These are phyloP conservation scores for Porites rus DNA, from an alignment of 92 coral and sea anemone species.

Conservation along the genomic window DNA sequence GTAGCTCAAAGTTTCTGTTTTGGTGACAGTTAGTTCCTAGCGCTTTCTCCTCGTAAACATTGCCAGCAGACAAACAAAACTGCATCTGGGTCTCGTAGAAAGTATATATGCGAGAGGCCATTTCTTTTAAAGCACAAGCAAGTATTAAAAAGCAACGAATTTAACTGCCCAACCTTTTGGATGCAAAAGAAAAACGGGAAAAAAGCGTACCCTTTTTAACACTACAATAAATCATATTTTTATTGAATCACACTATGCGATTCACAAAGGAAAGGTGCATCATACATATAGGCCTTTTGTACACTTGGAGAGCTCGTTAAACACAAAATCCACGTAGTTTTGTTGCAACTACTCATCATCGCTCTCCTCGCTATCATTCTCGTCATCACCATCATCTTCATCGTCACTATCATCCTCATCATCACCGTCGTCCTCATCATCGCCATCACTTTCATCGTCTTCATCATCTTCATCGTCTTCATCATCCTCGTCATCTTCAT, in stretches of 20 bases:
- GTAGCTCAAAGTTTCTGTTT: too few species aligned
- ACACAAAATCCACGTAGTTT: neutral
- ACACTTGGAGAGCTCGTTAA: slow-evolving; percentile 13
- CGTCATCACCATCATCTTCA: slow-evolving; percentile 33
- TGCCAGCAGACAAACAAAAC: too few species aligned
- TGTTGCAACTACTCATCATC: slow-evolving; percentile 35
- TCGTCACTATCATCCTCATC: slow-evolving; percentile 47
- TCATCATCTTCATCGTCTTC: slow-evolving; percentile 40
- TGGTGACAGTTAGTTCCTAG: too few species aligned
- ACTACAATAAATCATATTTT: neutral
- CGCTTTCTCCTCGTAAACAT: too few species aligned
- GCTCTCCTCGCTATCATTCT: slow-evolving; percentile 16
- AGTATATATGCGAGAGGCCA: too few species aligned
- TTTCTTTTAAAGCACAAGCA: too few species aligned
- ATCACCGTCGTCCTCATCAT: slow-evolving; percentile 55
- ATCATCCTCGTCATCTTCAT: slow-evolving; percentile 40
- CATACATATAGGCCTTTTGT: slow-evolving; percentile 26
- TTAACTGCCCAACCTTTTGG: too few species aligned
- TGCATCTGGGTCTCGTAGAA: too few species aligned
- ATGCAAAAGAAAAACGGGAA: neutral
- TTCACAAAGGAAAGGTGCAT: slow-evolving; percentile 12
- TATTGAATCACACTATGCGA: slow-evolving; percentile 11
- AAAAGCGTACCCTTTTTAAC: neutral
- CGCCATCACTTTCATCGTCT: slow-evolving; percentile 40
- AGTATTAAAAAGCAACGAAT: too few species aligned